phyloP scores from a whole-genome alignment of 1,140 invertebrate genomes.

The Limonius californicus region DNA sequence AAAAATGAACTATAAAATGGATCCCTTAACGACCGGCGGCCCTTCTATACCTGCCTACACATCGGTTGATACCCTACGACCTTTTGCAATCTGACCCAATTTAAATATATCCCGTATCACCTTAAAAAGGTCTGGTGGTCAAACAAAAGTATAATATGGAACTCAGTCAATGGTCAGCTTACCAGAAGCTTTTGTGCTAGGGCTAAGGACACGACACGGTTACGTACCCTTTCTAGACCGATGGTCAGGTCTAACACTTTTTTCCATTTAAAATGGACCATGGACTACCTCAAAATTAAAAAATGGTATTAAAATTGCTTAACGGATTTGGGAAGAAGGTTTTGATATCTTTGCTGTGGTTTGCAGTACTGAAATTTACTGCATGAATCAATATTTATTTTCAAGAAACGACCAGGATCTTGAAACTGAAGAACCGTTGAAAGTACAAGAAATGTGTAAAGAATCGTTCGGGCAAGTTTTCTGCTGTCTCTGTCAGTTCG shows the following conservation, averaged over 20 bases:
- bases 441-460: no score
- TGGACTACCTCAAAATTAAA: background rate
- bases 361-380: no score
- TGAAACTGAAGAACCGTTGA: no score
- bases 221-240: constrained; percentile 4
- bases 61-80: constrained; percentile 28
- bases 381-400: no score
- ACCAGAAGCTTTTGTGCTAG: background rate
- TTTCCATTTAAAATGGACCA: background rate
- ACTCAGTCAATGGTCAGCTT: background rate
- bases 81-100: constrained; percentile 29
- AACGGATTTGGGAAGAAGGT: no score
- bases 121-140: constrained; percentile 11
- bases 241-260: background rate
- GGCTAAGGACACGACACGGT: background rate
- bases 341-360: no score
- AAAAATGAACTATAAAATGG: constrained; percentile 1
- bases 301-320: background rate
- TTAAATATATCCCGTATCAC: constrained; percentile 25
- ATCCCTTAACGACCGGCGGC: background rate
- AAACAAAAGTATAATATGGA: constrained; percentile 9
- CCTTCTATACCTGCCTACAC: constrained; percentile 26
- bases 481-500: no score
- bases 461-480: no score
- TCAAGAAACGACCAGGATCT: no score